Evolutionary conservation across 1,140 invertebrate genomes (phyloP).

Genomic region (Atta cephalotes): DNA sequence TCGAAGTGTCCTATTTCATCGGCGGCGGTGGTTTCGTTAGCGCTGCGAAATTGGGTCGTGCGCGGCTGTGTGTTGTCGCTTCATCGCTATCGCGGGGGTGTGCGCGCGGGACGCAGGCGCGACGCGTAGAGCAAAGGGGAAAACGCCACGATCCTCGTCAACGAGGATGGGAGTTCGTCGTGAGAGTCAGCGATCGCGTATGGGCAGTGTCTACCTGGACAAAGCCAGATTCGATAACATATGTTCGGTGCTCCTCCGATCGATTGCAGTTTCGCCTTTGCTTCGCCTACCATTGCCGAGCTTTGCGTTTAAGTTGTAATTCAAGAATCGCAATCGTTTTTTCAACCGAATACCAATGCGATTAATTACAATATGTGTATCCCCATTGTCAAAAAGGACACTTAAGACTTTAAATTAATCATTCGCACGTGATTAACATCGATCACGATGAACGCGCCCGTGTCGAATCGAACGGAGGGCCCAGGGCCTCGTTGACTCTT

Average conservation of each 20-base stretch:
- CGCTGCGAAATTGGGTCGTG: conserved; percentile 69
- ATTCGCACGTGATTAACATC: neutral
- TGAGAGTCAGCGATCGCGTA: conserved; percentile 42
- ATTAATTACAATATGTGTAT: neutral
- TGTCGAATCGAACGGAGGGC: conserved; percentile 41
- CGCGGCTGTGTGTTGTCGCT: conserved; percentile 61
- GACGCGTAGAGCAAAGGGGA: conserved; percentile 65
- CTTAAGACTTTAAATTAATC: neutral
- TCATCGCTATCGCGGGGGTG: conserved; percentile 56
- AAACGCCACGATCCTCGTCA: conserved; percentile 43
- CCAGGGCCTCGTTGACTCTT: conserved; percentile 37
- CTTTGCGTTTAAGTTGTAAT: neutral
- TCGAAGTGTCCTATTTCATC: conserved; percentile 74
- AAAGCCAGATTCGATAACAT: conserved; percentile 17
- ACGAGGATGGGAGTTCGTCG: conserved; percentile 9
- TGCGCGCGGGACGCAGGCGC: conserved; percentile 22
- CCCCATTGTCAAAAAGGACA: neutral
- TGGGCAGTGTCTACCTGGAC: conserved; percentile 1
- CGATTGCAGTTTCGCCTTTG: neutral
- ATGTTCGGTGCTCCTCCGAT: conserved; percentile 30
- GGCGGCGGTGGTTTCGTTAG: conserved; percentile 74
- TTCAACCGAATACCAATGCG: neutral
- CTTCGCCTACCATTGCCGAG: neutral
- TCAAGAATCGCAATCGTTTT: neutral
- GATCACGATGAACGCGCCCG: neutral